These are phyloP conservation scores for Paguma larvata DNA, from an alignment of 2,797 vertebrate species.

Conservation along the genomic window DNA sequence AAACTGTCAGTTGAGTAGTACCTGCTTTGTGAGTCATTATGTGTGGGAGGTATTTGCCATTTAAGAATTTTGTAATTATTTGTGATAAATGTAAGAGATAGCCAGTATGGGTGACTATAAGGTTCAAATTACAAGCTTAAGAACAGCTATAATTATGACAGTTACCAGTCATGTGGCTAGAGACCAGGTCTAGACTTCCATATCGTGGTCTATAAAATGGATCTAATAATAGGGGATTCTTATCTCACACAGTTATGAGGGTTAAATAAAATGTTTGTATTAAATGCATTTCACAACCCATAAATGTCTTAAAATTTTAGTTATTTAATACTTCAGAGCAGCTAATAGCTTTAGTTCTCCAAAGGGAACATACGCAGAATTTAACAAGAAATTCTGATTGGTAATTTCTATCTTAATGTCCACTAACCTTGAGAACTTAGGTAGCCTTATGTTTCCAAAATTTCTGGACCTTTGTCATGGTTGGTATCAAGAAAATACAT, in stretches of 20 bases:
- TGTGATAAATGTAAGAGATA: background rate
- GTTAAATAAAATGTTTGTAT: background rate
- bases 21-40: background rate
- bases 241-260: background rate
- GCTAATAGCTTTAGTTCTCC: background rate
- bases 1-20: background rate
- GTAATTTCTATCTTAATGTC: background rate
- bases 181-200: background rate
- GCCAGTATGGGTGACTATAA: background rate
- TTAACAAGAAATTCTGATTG: background rate
- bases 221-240: background rate
- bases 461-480: background rate
- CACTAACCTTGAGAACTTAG: background rate
- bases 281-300: background rate
- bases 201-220: background rate
- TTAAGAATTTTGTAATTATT: slow-evolving; percentile 14
- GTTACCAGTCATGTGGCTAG: background rate
- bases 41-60: background rate
- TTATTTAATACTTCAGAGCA: background rate
- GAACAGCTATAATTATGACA: background rate
- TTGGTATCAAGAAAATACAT: background rate
- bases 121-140: background rate
- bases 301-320: background rate
- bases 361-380: background rate
- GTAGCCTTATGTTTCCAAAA: background rate